A percentile compares a stretch with the other conserved stretches of the same genome.
Conservation (phyloP, 2,113 vertebrate species). For the Drymodes brunneopygia region DNA sequence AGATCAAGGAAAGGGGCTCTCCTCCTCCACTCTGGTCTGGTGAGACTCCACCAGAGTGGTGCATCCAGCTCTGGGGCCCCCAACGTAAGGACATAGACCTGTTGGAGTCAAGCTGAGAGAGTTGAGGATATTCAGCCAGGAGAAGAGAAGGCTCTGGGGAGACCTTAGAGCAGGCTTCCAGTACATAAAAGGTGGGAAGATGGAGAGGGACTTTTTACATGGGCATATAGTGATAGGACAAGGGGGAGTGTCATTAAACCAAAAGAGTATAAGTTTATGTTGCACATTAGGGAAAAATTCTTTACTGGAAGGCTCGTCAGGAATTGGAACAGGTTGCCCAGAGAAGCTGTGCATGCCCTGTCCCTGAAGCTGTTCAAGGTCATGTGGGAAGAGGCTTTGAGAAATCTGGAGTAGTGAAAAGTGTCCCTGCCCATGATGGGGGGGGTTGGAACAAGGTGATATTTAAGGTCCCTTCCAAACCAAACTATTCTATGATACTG, state of each 20-base stretch:
- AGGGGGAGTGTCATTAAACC: neutral
- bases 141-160: neutral
- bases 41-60: neutral
- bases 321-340: neutral
- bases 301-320: neutral
- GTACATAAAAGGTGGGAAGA: neutral
- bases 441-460: neutral
- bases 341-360: neutral
- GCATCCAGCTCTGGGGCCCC: neutral
- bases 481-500: neutral
- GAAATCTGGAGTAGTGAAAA: neutral
- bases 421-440: neutral
- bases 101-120: neutral
- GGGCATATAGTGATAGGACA: neutral
- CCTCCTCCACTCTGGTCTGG: neutral
- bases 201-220: neutral
- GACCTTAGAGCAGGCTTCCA: neutral
- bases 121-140: neutral
- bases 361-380: neutral
- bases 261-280: neutral
- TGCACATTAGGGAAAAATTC: neutral
- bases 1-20: neutral
- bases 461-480: neutral
- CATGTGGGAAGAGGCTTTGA: neutral
- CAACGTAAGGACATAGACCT: neutral